phyloP scores from a whole-genome alignment of 2,113 vertebrate genomes.

The Phylloscopus trochilus region DNA sequence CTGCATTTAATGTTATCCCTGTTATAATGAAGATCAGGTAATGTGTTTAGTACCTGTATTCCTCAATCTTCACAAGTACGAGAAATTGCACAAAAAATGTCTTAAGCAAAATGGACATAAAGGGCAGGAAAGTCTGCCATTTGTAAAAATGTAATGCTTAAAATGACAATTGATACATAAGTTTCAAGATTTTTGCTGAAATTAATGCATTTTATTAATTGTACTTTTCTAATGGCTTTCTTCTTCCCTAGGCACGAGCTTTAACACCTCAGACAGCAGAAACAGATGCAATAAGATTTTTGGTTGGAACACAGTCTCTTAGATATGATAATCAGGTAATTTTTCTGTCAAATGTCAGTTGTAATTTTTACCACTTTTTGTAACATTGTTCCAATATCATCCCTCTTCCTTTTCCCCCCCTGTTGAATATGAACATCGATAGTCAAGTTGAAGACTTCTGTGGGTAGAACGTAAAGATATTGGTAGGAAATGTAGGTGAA shows the following conservation, averaged over 20 bases:
- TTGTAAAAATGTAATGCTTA: not conserved
- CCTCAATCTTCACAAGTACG: not conserved
- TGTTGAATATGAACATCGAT: not conserved
- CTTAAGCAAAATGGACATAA: not conserved
- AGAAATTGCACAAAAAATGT: not conserved
- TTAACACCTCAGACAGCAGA: slow-evolving; percentile 95
- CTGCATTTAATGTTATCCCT: not conserved
- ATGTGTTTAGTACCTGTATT: not conserved
- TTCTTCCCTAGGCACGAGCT: slow-evolving; percentile 84
- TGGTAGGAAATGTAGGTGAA: not conserved
- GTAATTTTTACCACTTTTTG: not conserved
- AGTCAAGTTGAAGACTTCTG: not conserved
- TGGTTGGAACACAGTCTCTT: slow-evolving; percentile 96
- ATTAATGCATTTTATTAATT: not conserved
- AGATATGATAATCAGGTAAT: slow-evolving; percentile 98
- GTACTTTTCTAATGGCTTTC: not conserved
- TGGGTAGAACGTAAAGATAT: not conserved
- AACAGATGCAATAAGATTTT: slow-evolving; percentile 94
- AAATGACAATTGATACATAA: not conserved
- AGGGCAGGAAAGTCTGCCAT: not conserved
- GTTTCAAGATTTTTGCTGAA: not conserved
- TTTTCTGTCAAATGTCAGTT: slow-evolving; percentile 32
- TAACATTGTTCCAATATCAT: not conserved
- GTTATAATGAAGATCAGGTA: not conserved
- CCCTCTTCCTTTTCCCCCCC: not conserved